Base-by-base conservation (phyloP, 2,113 vertebrate genomes). In the Onychorhynchus coronatus region DNA sequence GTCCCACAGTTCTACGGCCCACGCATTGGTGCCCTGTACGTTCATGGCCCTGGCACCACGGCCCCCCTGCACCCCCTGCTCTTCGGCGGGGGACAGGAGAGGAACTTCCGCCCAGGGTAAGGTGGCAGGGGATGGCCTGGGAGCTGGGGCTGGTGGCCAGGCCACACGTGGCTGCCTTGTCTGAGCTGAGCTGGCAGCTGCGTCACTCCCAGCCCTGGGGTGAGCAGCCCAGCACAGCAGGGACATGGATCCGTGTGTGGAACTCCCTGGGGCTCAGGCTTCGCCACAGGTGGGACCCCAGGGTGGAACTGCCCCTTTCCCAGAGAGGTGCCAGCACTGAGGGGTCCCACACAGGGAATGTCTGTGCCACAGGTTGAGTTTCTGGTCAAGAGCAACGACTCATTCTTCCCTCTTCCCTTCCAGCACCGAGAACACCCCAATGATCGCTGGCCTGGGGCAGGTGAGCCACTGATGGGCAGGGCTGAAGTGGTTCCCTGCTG, bases 371-470 rank as follows among this genome's bases (percentile, higher is more conserved):
- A 3, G 22, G 37, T 11, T 66, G 53, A 24, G 11, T 56, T 85
- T 78, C 21, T 65, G 22, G 24, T 77, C 50, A 4, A 2, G n/a
- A 77, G 42, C 59, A 74, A 33, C 50, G 37, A 81, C 27, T 96
- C 33, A 4, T 25, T 67, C 18, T 3, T 90, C 31, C 3, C 14
- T 88, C 85, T 80, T 96, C 25, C 77, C 49, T 97, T 95, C 14
- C 97, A 99, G 99, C 85, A 99, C 99, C 0, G 99, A 99, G 97
- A 99, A 99, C 97, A 99, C 99, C 21, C 98, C 99, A 0, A 99
- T 99, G 99, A 99, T 99, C 3, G 99, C 99, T 0, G 99, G 99
- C 77, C 98, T 99, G 1, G 99, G 99, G 81, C 99, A 99, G 99
- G 99, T 99, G 66, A 98, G 98, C 42, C 6, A 3, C 37, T 28